Conservation (phyloP, 2,797 vertebrate species). For the Parambassis ranga region DNA sequence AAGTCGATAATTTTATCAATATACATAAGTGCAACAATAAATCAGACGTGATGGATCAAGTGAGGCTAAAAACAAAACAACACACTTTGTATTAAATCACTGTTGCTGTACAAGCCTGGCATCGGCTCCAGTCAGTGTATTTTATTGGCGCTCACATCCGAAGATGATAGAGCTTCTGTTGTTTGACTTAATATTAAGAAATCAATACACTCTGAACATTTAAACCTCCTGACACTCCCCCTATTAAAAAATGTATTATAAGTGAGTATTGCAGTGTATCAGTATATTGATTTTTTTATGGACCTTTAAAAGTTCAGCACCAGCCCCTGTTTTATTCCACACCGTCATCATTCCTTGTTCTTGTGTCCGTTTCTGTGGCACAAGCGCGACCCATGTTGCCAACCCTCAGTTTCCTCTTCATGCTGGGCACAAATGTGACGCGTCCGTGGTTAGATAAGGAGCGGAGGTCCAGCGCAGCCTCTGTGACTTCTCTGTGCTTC, state of each 20-base stretch:
- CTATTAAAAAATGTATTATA: background rate
- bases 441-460: conserved; percentile 44
- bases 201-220: background rate
- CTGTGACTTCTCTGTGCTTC: too few relatives aligned
- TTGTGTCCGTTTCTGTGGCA: too few relatives aligned
- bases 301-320: background rate
- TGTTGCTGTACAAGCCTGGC: too few relatives aligned
- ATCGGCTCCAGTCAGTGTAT: too few relatives aligned
- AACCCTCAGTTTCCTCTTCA: conserved; percentile 5
- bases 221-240: too few relatives aligned
- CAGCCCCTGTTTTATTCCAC: background rate
- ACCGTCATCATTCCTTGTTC: too few relatives aligned
- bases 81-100: too few relatives aligned
- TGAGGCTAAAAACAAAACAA: too few relatives aligned
- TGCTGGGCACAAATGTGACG: background rate
- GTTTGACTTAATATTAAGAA: background rate
- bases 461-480: conserved; percentile 1
- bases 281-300: background rate
- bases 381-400: too few relatives aligned
- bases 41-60: too few relatives aligned
- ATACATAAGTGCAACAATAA: too few relatives aligned
- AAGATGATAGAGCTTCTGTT: background rate
- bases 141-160: too few relatives aligned
- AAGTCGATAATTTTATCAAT: conserved; percentile 82
- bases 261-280: background rate